Evolutionary conservation across 1,140 invertebrate genomes (phyloP), one percentile per base, ranked within the genome.

Genomic region (Globodera ellingtonae): DNA sequence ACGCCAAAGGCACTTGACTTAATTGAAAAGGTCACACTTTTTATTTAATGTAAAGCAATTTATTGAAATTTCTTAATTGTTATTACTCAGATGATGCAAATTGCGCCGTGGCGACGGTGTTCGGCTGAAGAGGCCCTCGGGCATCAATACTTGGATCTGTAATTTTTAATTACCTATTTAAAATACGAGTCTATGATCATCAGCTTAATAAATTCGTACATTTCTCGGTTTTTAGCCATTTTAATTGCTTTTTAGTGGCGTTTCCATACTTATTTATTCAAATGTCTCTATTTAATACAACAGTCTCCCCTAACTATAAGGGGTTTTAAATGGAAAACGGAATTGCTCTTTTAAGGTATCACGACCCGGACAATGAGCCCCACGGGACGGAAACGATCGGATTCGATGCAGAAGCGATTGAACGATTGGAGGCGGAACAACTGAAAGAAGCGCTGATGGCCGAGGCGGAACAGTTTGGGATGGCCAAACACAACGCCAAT

Each of bases 351-450:
- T 46, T 52, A 35, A 48, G 72, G 15, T 74, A 74, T 18, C 85
- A 85, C 70, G 84, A 82, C 44, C 81, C 85, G 8, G 83, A 72
- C 8, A 84, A 88, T 79, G 85, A 86, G 65, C 84, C 84, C 3
- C n/a, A 48, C 47, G 69, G 81, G 13, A 48, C 84, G 7, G 50
- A 59, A 1, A 56, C 59, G 24, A 65, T 85, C 65, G 72, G 83
- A 21, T 66, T 85, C 47, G 84, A 85, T 72, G 84, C 84, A 7
- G 84, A 85, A 46, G 84, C 84, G 44, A 85, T 85, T 52, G 84
- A 85, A 74, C 44, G 66, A 48, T 69, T 86, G 7, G 24, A 66
- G 6, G 65, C 72, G 9, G 72, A 76, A 15, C 50, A 81, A 44
- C 66, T 86, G 6, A 75, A 84, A 5, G 66, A 50, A 1, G 71